Evolutionary conservation across 2,113 vertebrate genomes (phyloP).

Genomic region (Pongo pygmaeus): DNA sequence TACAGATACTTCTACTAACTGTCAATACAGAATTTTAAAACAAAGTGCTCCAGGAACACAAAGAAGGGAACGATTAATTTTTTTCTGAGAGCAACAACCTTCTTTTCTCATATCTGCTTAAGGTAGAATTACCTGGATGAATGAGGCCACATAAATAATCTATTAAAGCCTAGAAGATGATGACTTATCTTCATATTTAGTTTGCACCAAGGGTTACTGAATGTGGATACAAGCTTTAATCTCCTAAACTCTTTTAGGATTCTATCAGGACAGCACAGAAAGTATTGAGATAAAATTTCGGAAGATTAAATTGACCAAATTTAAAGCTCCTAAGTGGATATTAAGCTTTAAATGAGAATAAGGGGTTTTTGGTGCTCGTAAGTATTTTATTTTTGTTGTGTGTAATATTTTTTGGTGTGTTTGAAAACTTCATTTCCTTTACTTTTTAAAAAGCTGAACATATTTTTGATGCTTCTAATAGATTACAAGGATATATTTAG

Average conservation of each 20-base stretch:
- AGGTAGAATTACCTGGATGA: neutral
- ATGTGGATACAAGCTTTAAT: neutral
- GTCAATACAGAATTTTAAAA: neutral
- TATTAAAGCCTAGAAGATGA: neutral
- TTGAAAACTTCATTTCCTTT: slow-evolving; percentile 24
- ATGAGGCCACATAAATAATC: neutral
- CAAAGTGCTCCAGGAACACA: neutral
- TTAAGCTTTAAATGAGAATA: neutral
- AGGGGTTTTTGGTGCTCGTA: neutral
- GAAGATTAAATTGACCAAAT: neutral
- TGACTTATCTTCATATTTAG: neutral
- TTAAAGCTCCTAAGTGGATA: neutral
- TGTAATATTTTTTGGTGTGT: neutral
- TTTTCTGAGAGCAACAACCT: neutral
- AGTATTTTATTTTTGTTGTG: neutral
- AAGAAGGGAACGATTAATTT: neutral
- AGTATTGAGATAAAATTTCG: neutral
- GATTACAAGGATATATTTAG: neutral
- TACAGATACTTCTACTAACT: neutral
- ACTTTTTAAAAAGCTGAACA: neutral
- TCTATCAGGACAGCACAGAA: neutral
- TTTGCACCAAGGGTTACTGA: neutral
- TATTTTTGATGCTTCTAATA: neutral
- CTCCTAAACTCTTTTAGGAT: neutral
- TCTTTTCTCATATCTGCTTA: neutral